Evolutionary conservation across 64 coral and sea anemone species (phyloP).

Genomic region (Montipora efflorescens): DNA sequence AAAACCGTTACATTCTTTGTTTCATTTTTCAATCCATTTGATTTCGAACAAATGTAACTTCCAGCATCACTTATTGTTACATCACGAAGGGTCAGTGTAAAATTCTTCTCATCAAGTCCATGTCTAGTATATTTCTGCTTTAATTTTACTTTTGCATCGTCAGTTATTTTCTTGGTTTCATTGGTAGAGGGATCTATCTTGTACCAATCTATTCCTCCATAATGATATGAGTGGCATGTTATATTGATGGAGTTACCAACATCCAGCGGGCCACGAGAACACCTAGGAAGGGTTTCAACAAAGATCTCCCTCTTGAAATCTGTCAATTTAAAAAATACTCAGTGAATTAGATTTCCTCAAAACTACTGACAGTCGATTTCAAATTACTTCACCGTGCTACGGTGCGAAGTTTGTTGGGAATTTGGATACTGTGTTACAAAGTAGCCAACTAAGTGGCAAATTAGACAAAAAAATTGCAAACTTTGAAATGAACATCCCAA

Average conservation of each 20-base stretch:
- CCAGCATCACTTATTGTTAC: background rate
- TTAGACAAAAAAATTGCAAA: too few relatives aligned
- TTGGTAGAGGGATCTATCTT: conserved; percentile 1
- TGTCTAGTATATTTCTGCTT: too few relatives aligned
- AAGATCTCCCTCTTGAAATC: background rate
- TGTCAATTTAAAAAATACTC: background rate
- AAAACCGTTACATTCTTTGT: background rate
- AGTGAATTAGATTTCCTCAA: background rate
- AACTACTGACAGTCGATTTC: background rate
- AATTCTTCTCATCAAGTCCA: background rate
- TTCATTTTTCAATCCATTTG: conserved; percentile 5
- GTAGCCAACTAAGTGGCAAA: too few relatives aligned
- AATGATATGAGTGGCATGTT: conserved; percentile 6
- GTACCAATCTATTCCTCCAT: background rate
- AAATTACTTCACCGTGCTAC: too few relatives aligned
- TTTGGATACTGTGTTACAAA: too few relatives aligned
- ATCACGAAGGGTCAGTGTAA: background rate
- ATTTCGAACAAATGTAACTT: conserved; percentile 20
- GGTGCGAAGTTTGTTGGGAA: too few relatives aligned
- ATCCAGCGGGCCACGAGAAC: background rate
- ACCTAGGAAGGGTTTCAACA: background rate
- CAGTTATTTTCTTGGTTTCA: background rate
- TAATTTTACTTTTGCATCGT: too few relatives aligned
- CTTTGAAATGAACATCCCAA: too few relatives aligned
- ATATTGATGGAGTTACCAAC: background rate